These are phyloP conservation scores for Eleutherodactylus coqui DNA, from an alignment of 2,797 vertebrate genomes.

Conservation along the genomic window DNA sequence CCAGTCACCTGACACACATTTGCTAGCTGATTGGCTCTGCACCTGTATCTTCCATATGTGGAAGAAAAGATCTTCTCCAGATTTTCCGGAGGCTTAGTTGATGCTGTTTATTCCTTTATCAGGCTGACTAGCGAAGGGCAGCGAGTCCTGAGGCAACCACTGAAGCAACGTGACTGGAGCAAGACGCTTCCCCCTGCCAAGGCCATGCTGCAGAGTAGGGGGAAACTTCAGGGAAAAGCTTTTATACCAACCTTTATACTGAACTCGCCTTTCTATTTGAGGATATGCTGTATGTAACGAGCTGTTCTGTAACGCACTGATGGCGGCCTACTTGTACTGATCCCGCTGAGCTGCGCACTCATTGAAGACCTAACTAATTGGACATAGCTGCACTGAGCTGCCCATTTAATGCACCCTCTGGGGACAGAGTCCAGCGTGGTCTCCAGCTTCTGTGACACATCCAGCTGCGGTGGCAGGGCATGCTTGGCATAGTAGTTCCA, in stretches of 20 bases:
- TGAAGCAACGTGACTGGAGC: constrained; percentile 78
- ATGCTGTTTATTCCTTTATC: constrained; percentile 76
- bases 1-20: constrained; percentile 71
- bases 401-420: background rate
- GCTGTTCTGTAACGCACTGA: constrained; percentile 95
- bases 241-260: constrained; percentile 85
- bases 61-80: constrained; percentile 98
- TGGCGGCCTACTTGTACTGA: constrained; percentile 76
- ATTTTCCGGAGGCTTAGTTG: constrained; percentile 94
- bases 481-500: background rate
- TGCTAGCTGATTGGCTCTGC: constrained; percentile 78
- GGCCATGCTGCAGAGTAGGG: constrained; percentile 78
- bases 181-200: constrained; percentile 74
- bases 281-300: constrained; percentile 80
- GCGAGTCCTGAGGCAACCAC: constrained; percentile 76
- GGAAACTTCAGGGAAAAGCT: constrained; percentile 95
- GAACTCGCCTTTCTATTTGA: constrained; percentile 84
- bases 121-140: constrained; percentile 73
- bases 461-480: background rate
- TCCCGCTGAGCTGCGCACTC: background rate
- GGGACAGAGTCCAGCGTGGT: background rate
- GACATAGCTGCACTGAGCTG: background rate
- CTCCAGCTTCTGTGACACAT: background rate
- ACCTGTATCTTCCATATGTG: constrained; percentile 99
- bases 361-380: background rate